Evolutionary conservation across 2,888 invertebrate genomes (phyloP), one percentile per base, ranked within the genome.

Genomic region (Dyspetes luteomarginatus): DNA sequence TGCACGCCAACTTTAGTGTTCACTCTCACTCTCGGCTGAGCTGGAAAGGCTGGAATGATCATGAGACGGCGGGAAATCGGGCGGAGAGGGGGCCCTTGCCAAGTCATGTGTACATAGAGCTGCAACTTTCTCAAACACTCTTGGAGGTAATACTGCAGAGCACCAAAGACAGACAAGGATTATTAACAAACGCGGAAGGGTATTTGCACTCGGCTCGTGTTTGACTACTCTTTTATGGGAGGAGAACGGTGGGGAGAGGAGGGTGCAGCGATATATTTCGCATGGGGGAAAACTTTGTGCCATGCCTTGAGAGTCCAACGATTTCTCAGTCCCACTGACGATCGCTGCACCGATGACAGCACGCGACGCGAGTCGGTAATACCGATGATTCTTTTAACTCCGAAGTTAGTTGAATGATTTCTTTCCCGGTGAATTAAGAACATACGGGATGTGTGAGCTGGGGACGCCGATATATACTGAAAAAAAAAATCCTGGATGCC

Each of bases 141-240:
- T 60, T 68, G 30, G 12, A 19, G 17, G 56, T 15, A 43, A 22
- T 12, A 4, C 28, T 9, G 65, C 28, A 30, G n/a, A 60, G 75
- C 24, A 36, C 26, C 26, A 26, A 36, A 28, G 28, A 17, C 58
- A 22, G 22, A 12, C 52, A 22, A 43, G 75, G 69, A 67, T 71
- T 73, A 64, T 73, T 68, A 67, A 77, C 74, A 77, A 77, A 84
- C 69, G 73, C 81, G 81, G 80, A 83, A 82, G 71, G 74, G 71
- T 81, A 79, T 74, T 73, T 48, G 43, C 55, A 67, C 48, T 24
- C 56, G 7, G 50, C 65, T 71, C 64, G 65, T 58, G 73, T 62
- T 50, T 45, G 48, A 45, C 55, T 67, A 36, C 45, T 72, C 52
- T 72, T 67, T 67, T 56, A 67, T 12, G 28, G n/a, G 50, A 36